Percentiles rank a stretch among this genome's conserved stretches.
These are phyloP conservation scores for Lasioglossum morio DNA, from an alignment of 2,888 invertebrate genomes.

Conservation along the genomic window DNA sequence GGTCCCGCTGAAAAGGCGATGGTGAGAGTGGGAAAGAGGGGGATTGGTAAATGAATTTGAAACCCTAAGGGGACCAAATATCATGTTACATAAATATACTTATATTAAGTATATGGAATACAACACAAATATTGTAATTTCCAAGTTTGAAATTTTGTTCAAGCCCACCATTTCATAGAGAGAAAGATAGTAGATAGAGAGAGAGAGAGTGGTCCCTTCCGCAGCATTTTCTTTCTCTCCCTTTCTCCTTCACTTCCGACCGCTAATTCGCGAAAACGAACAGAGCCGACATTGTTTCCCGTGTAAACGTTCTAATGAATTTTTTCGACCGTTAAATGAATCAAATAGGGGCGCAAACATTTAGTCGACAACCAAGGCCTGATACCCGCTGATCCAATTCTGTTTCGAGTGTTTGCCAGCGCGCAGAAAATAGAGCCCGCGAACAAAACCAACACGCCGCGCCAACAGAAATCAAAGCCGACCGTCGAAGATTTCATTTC, in stretches of 20 bases:
- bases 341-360: not conserved
- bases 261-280: not conserved
- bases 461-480: not conserved
- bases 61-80: too few species aligned
- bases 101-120: too few species aligned
- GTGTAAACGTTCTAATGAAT: not conserved
- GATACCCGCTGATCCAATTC: conserved; percentile 11
- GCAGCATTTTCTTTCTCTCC: not conserved
- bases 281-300: not conserved
- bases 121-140: not conserved
- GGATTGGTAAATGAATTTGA: too few species aligned
- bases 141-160: too few species aligned
- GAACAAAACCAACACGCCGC: conserved; percentile 26
- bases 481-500: conserved; percentile 44
- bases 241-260: not conserved
- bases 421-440: conserved; percentile 22
- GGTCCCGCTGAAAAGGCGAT: too few species aligned
- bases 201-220: not conserved
- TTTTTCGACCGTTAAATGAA: not conserved
- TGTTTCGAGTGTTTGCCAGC: conserved; percentile 23
- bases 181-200: not conserved
- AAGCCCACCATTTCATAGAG: not conserved
- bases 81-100: too few species aligned
- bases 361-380: not conserved
- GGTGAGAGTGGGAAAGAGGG: too few species aligned